Conservation (phyloP, 2,797 vertebrate genomes). For the Manis pentadactyla region DNA sequence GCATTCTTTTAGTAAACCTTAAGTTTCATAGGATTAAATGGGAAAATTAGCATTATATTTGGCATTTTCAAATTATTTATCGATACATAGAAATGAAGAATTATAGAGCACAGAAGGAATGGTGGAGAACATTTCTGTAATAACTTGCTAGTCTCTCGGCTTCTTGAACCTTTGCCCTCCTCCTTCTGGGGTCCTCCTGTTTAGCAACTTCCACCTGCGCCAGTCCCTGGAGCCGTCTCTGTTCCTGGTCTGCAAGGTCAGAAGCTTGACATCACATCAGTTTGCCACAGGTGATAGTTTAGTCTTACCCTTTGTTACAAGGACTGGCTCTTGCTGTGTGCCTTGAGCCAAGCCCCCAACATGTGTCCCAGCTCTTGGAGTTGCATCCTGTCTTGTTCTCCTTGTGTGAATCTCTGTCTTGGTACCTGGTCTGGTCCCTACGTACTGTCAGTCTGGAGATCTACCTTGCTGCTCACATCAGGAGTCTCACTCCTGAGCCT, state of each 20-base stretch:
- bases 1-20: constrained; percentile 66
- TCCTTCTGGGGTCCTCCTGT: background rate
- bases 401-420: background rate
- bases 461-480: background rate
- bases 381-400: background rate
- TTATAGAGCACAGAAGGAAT: background rate
- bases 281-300: background rate
- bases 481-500: background rate
- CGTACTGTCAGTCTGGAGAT: background rate
- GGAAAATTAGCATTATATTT: constrained; percentile 16
- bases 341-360: background rate
- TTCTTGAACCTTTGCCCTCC: background rate
- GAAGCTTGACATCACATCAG: background rate
- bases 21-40: constrained; percentile 50
- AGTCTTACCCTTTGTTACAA: background rate
- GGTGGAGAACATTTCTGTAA: background rate
- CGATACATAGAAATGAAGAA: constrained; percentile 40
- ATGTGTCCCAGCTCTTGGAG: background rate
- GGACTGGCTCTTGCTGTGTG: background rate
- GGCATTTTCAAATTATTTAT: constrained; percentile 72
- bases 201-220: accelerated
- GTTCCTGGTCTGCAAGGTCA: background rate
- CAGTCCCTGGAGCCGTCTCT: background rate
- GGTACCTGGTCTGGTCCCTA: accelerated
- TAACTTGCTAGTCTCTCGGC: background rate